Conservation (phyloP, 2,113 vertebrate species). For the Etheostoma spectabile region DNA sequence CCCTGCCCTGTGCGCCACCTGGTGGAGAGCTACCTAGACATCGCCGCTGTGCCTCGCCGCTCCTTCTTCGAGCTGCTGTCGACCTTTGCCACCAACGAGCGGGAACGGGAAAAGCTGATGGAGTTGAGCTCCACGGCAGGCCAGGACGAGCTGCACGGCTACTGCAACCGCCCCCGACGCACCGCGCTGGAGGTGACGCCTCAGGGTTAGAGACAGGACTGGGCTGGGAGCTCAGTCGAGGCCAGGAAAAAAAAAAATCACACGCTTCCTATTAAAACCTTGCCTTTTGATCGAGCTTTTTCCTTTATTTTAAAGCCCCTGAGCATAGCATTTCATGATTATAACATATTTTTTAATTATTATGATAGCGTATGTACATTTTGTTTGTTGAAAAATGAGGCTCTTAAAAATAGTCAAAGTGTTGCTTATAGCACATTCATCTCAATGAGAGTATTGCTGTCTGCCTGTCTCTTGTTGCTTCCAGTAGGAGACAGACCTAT, state of each 20-base stretch:
- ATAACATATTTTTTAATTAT: background rate
- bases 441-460: background rate
- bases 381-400: background rate
- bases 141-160: slow-evolving; percentile 89
- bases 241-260: too few relatives aligned
- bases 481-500: background rate
- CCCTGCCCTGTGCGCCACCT: slow-evolving; percentile 87
- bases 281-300: background rate
- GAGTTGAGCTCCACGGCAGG: slow-evolving; percentile 91
- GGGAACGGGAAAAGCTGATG: slow-evolving; percentile 90
- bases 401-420: background rate
- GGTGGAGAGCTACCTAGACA: slow-evolving; percentile 89
- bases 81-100: slow-evolving; percentile 82
- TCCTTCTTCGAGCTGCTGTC: slow-evolving; percentile 93
- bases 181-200: slow-evolving; percentile 88
- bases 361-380: background rate
- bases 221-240: background rate
- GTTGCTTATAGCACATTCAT: background rate
- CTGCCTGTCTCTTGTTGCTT: background rate
- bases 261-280: background rate
- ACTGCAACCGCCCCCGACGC: slow-evolving; percentile 91
- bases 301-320: background rate
- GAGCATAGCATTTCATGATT: too few relatives aligned
- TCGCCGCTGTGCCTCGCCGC: slow-evolving; percentile 89
- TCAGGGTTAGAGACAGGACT: background rate